Evolutionary conservation across 2,113 vertebrate genomes (phyloP).

Genomic region (Cranoglanis bouderius): DNA sequence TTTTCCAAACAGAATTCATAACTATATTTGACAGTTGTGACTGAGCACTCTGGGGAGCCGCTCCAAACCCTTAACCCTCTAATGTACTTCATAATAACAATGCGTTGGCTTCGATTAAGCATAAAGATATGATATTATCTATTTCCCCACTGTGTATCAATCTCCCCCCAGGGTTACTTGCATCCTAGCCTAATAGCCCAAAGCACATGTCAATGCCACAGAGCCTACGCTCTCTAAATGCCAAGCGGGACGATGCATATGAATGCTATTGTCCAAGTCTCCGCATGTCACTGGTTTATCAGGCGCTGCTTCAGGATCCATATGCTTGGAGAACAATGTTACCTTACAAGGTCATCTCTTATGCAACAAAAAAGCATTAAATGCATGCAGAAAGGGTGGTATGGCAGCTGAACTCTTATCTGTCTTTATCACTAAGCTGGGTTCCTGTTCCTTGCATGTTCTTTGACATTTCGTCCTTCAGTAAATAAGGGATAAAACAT

Average conservation of each 20-base stretch:
- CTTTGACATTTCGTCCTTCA: not conserved
- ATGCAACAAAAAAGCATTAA: conserved; percentile 44
- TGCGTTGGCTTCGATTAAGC: conserved; percentile 14
- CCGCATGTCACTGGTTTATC: conserved; percentile 59
- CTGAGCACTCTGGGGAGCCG: conserved; percentile 25
- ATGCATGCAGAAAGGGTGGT: conserved; percentile 35
- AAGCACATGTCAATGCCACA: conserved; percentile 50
- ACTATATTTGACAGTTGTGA: conserved; percentile 26
- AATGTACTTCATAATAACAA: conserved; percentile 17
- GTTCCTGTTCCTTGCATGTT: not conserved
- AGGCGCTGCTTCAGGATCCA: conserved; percentile 52
- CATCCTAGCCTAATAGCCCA: conserved; percentile 49
- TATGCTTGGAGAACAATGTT: conserved; percentile 41
- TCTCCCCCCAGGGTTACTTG: conserved; percentile 20
- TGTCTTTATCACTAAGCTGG: not conserved
- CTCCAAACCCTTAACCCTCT: conserved; percentile 33
- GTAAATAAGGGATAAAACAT: not conserved
- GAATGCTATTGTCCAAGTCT: conserved; percentile 59
- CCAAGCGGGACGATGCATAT: conserved; percentile 56
- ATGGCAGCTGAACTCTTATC: conserved; percentile 15
- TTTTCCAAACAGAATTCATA: conserved; percentile 7
- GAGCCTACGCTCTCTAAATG: conserved; percentile 53
- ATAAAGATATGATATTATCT: conserved; percentile 3
- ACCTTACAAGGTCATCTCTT: conserved; percentile 63
- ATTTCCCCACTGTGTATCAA: conserved; percentile 16